phyloP scores from a whole-genome alignment of 2,797 vertebrate genomes.

The Corythornis leucogaster region DNA sequence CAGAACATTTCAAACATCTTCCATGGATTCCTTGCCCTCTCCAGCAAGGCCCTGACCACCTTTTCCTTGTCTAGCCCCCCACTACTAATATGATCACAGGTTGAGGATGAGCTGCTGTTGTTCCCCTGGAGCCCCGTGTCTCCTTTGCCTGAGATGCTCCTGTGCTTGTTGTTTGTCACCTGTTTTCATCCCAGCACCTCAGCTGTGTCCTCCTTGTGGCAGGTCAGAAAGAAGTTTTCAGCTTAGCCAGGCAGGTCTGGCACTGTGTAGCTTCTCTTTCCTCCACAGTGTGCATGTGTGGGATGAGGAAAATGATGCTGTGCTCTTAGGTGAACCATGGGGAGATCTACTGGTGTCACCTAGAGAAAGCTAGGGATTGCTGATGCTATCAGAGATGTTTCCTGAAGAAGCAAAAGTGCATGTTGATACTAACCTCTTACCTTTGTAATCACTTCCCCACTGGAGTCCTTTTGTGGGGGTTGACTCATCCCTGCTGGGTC shows the following conservation, averaged over 20 bases:
- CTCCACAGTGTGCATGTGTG: neutral
- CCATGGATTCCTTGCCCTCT: neutral
- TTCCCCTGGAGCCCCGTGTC: neutral
- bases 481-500: neutral
- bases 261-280: fast-evolving
- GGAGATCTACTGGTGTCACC: neutral
- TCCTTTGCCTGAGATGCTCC: neutral
- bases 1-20: neutral
- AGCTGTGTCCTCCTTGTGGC: neutral
- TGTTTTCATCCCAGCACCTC: neutral
- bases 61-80: neutral
- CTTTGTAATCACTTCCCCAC: neutral
- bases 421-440: neutral
- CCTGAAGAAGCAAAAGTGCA: neutral
- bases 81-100: too few relatives aligned
- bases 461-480: neutral
- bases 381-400: neutral
- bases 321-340: neutral
- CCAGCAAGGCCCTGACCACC: neutral
- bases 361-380: neutral
- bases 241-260: too few relatives aligned
- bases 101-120: fast-evolving
- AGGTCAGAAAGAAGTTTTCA: neutral
- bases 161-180: neutral
- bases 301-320: neutral